phyloP scores from a whole-genome alignment of 2,797 vertebrate species.

The Lepus townsendii region DNA sequence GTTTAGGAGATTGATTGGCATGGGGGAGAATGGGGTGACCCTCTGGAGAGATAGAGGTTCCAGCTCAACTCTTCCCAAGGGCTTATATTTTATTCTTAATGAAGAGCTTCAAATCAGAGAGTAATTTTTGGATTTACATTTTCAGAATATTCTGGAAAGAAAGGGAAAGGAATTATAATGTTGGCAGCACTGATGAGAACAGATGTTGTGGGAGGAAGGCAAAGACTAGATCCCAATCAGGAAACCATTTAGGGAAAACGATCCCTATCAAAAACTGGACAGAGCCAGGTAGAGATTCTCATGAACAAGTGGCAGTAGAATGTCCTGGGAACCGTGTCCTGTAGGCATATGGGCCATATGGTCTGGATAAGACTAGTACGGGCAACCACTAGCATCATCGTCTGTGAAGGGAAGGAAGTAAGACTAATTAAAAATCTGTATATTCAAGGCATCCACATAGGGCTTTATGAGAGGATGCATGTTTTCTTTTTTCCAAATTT shows the following conservation, averaged over 20 bases:
- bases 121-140: not conserved
- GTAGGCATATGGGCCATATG: not conserved
- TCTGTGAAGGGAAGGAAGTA: not conserved
- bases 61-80: not conserved
- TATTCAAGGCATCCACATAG: not conserved
- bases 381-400: not conserved
- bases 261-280: not conserved
- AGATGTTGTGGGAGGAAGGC: accelerated
- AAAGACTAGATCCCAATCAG: not conserved
- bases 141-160: not conserved
- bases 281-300: not conserved
- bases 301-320: not conserved
- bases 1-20: not conserved
- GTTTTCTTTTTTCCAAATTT: not conserved
- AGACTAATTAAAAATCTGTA: not conserved
- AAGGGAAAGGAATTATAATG: not conserved
- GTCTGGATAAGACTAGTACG: not conserved
- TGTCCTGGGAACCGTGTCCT: not conserved
- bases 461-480: not conserved
- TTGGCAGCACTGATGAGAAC: not conserved
- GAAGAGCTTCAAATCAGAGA: not conserved
- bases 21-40: not conserved
- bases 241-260: not conserved
- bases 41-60: not conserved
- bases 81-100: not conserved